These are phyloP conservation scores for Metellina segmentata DNA, from an alignment of 2,888 invertebrate genomes.

Conservation along the genomic window DNA sequence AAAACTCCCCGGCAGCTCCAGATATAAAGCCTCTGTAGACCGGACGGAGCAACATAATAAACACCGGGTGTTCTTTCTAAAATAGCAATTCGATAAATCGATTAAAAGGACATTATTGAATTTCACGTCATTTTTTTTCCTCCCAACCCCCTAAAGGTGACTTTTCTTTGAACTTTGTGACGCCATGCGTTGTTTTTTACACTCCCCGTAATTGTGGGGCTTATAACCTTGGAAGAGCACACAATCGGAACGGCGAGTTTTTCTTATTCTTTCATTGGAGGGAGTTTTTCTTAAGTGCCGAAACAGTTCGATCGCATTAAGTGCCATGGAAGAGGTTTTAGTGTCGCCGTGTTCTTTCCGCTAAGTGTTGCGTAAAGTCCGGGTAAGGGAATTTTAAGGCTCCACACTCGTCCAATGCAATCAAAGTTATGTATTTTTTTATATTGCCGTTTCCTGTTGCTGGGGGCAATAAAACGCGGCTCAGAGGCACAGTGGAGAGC, in stretches of 20 bases:
- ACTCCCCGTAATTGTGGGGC: slow-evolving; percentile 20
- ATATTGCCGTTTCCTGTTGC: slow-evolving; percentile 11
- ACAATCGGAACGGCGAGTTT: slow-evolving; percentile 20
- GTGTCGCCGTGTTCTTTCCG: neutral
- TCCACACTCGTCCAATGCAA: slow-evolving; percentile 8
- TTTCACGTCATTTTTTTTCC: slow-evolving; percentile 36
- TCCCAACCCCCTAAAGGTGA: neutral
- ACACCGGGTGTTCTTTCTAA: slow-evolving; percentile 54
- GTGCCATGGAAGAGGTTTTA: slow-evolving; percentile 12
- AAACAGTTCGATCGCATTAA: slow-evolving; percentile 33
- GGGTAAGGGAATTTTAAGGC: neutral
- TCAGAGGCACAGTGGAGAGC: no score
- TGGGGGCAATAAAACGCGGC: slow-evolving; percentile 1
- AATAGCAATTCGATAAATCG: slow-evolving; percentile 65
- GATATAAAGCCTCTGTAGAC: neutral
- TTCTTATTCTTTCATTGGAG: slow-evolving; percentile 6
- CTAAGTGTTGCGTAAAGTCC: slow-evolving; percentile 40
- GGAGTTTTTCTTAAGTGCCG: slow-evolving; percentile 23
- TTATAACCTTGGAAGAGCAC: slow-evolving; percentile 11
- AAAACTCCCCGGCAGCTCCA: neutral
- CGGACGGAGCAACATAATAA: slow-evolving; percentile 35
- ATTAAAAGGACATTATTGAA: slow-evolving; percentile 69
- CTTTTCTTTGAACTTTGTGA: neutral
- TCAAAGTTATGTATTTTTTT: slow-evolving; percentile 49
- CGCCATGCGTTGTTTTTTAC: neutral